Percentiles rank a stretch among this genome's conserved stretches.
phyloP scores from a whole-genome alignment of 2,888 invertebrate genomes.

The Monoplex corrugatus region DNA sequence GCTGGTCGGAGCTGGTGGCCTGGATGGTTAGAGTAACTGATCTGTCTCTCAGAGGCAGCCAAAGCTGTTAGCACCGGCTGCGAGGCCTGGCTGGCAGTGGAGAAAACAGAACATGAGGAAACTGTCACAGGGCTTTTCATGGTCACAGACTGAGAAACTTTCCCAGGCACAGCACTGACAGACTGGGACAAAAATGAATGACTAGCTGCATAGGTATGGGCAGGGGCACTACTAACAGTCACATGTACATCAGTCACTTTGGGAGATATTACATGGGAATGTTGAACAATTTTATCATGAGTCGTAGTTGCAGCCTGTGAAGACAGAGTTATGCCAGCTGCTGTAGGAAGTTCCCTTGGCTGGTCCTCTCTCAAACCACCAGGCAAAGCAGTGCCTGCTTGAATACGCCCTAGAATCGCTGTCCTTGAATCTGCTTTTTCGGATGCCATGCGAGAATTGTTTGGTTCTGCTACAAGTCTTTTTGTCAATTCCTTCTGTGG shows the following conservation, averaged over 20 bases:
- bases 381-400: background rate
- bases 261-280: background rate
- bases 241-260: background rate
- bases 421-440: background rate
- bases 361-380: background rate
- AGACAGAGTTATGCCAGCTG: conserved; percentile 99
- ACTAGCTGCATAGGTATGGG: conserved; percentile 20
- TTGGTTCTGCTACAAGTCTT: conserved; percentile 94
- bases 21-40: too few relatives aligned
- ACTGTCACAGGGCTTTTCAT: too few relatives aligned
- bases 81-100: too few relatives aligned
- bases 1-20: background rate
- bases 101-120: too few relatives aligned
- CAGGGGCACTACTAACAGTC: background rate
- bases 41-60: too few relatives aligned
- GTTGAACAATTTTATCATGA: background rate
- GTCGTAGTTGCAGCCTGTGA: conserved; percentile 83
- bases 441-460: too few relatives aligned
- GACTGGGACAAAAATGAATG: too few relatives aligned
- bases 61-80: too few relatives aligned
- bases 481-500: background rate
- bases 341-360: conserved; percentile 82
- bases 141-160: too few relatives aligned
- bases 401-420: background rate
- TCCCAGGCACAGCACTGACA: too few relatives aligned